Evolutionary conservation across 2,888 invertebrate genomes (phyloP), one percentile per base, ranked within the genome.

Genomic region (Rotaria macrura): DNA sequence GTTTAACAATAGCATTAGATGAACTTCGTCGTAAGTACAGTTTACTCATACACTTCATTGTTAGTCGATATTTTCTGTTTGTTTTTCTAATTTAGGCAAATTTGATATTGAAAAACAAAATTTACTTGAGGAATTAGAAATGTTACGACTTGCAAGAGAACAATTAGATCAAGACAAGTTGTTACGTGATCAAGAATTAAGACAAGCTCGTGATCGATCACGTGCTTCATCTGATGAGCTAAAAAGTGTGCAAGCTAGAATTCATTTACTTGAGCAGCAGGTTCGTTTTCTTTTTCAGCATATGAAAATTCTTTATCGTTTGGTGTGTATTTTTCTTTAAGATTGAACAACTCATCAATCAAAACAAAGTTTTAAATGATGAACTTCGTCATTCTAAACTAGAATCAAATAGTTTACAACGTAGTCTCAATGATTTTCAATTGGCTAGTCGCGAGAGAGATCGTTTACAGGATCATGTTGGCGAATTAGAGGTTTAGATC

Each of bases 61-160:
- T 65, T 4, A 17, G 5, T 65, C 17, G 3, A 23, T 4, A 12
- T n/a, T n/a, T 43, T n/a, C n/a, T 43, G 74, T 79, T 79, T 10
- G 34, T 34, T 7, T 29, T 34, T 29, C 20, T 1, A 47, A 47
- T 20, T 17, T 0, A 65, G 79, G 43, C 10, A 79, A 79, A 43
- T 79, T 79, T 79, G 79, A 79, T 79, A 43, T 79, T 43, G 79
- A 79, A n/a, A 79, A 79, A 43, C 79, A 79, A 79, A 40, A 43
- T 43, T 43, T 79, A 43, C 40, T 79, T 17, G 43, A 43, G 23
- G 79, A 79, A 79, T 43, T 79, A 12, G n/a, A 40, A n/a, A 43
- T 12, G 6, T 79, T 79, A 79, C 40, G n/a, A 4, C 79, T 25
- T 25, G 43, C 79, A 12, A 23, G 14, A 79, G 43, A 43, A 14